Evolutionary conservation across 1,140 invertebrate genomes (phyloP), one percentile per base, ranked within the genome.

Genomic region (Drosophila lacertosa): DNA sequence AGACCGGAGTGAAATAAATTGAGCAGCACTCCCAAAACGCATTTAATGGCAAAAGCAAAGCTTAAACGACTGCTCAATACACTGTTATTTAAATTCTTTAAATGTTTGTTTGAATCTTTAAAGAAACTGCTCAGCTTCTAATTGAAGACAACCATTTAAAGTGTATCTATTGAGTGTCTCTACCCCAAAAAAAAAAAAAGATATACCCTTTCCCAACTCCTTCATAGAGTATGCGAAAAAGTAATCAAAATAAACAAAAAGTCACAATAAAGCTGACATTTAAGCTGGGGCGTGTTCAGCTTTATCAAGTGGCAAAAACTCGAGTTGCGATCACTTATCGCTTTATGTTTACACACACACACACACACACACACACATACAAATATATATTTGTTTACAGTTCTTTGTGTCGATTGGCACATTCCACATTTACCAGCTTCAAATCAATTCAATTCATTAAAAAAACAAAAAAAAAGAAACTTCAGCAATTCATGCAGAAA

Each of bases 1-100:
- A 15, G n/a, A n/a, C 6, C 39, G 26, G 79, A 54, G 66, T 58
- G 54, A 74, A 55, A 69, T 79, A 78, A 60, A 62, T 69, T 74
- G 74, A 77, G 74, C 74, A 59, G 70, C 53, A 26, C 74, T 45
- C 42, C 35, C 15, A 22, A 44, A 44, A 35, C 29, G 20, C 60
- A 45, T 40, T 32, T 32, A 35, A 54, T 29, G 13, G 39, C 33
- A 53, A 53, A 22, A 2, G n/a, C n/a, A n/a, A n/a, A n/a, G n/a
- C n/a, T n/a, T n/a, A n/a, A 22, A 22, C 20, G 20, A 22, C 20
- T 22, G 20, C 20, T 2, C 20, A 22, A 22, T 22, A 22, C 20
- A 2, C 20, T 22, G 20, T 22, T 22, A n/a, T n/a, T n/a, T n/a
- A n/a, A n/a, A n/a, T n/a, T n/a, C n/a, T n/a, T n/a, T n/a, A n/a